Conservation (phyloP, 1,140 invertebrate species). For the Lordiphosa stackelbergi region DNA sequence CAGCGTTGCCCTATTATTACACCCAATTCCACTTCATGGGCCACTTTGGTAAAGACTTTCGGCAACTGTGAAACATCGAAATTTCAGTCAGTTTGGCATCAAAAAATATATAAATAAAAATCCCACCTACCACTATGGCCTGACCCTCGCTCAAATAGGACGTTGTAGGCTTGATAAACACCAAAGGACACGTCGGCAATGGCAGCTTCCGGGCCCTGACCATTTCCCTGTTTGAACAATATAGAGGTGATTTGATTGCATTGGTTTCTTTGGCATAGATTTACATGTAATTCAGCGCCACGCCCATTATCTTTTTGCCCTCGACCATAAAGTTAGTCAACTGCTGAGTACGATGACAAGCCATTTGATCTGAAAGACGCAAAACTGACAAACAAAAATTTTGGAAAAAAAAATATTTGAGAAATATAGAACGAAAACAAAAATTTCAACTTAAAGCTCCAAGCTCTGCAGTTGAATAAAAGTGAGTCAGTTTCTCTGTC, state of each 20-base stretch:
- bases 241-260: conserved; percentile 13
- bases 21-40: conserved; percentile 90
- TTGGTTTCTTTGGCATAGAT: conserved; percentile 5
- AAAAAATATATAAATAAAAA: background rate
- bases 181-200: conserved; percentile 82
- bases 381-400: conserved; percentile 37
- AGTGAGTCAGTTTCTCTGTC: conserved; percentile 12
- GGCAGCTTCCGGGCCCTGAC: conserved; percentile 76
- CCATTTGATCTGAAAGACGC: conserved; percentile 26
- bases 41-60: conserved; percentile 81
- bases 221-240: conserved; percentile 36
- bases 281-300: conserved; percentile 79
- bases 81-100: background rate
- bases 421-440: background rate
- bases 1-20: conserved; percentile 84
- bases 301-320: conserved; percentile 79
- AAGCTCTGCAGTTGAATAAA: conserved; percentile 44
- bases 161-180: conserved; percentile 87
- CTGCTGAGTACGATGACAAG: conserved; percentile 31
- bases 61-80: conserved; percentile 79
- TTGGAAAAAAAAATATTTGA: background rate
- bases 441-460: conserved; percentile 2
- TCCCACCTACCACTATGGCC: conserved; percentile 80
- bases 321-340: conserved; percentile 68
- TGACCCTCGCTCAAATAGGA: conserved; percentile 83